Base-by-base conservation (phyloP, 2,888 invertebrate species). In the Athripsodes cinereus region DNA sequence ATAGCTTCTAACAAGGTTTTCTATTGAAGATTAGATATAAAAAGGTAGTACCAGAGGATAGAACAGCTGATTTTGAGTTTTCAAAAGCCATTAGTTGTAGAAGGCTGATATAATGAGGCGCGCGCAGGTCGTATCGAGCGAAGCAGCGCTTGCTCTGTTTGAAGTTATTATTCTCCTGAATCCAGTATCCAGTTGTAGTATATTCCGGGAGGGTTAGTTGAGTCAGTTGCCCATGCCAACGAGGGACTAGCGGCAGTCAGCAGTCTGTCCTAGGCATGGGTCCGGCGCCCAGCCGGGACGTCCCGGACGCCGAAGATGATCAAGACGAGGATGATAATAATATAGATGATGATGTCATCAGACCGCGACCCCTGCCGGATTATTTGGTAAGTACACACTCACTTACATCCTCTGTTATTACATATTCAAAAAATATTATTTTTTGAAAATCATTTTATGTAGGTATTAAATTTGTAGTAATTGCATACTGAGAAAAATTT, bases 311-410 rank as follows among this genome's bases (percentile, higher is more conserved):
- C 51, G 57, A 48, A 68, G 79, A 79, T 69, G 75, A 76, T 66
- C 79, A 80, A 68, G 76, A 77, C 68, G 74, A 78, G 62, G 78
- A 76, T 54, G 80, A 78, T 62, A 74, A 70, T 60, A 75, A 79
- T 53, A 80, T 79, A 58, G 78, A 79, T 58, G 77, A 80, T 65
- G 79, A 81, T 53, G 79, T 77, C 68, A 80, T 78, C 65, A 74
- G 73, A 56, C 73, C 73, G 59, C 76, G 80, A 63, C 76, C 79
- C 31, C 75, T 79, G 1, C 79, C 80, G 64, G 72, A 71, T 61
- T 81, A 80, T 57, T 67, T 81, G 75, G 82, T 82, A 67, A 78
- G 81, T 47, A 13, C 16, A 2, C 47, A 19, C 8, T 47, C 20
- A 3, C 26, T 26, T 3, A 6, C 26, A 26, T 6, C 10, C 10